Base-by-base conservation (phyloP, 2,113 vertebrate species). In the Sinocyclocheilus maitianheensis region DNA sequence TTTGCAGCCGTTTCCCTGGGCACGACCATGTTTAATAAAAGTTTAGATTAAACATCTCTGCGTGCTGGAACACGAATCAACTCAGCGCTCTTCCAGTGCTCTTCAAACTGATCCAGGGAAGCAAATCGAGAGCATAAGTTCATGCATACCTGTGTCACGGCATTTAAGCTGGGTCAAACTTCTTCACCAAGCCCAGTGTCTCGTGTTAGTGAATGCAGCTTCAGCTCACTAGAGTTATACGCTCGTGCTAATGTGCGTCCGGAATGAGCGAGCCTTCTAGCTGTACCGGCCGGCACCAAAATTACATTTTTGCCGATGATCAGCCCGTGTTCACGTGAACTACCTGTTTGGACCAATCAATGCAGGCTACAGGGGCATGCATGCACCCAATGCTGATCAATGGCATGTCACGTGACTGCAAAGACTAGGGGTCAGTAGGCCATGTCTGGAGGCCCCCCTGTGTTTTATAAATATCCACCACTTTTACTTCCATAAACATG, bases 281-380 rank as follows among this genome's bases (percentile, higher is more conserved):
- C 13, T 62, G 3, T 3, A 20, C 69, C 51, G 51, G 51, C 51
- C 63, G 46, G n/a, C 30, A 43, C 75, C 76, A 43, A 62, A 81
- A 78, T 43, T 87, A 63, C 48, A 65, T 83, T 10, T 18, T 0
- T 1, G 65, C 63, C 75, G 84, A 63, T 46, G 30, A 74, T 65
- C 93, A 94, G 75, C 12, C 85, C 0, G 0, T 24, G 37, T 90
- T 86, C 94, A 92, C 92, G 91, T 94, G 93, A 80, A 93, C 91
- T 86, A 40, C 20, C n/a, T 14, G n/a, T 71, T 1, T 26, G 4
- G 51, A 87, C 94, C 93, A 94, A 94, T 94, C 91, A 93, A 82
- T 67, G 86, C 34, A 34, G 51, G 58, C 40, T 4, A 1, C 2
- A 76, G 9, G n/a, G 48, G 87, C 87, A 71, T 89, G 92, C 78